Percentiles rank a stretch among this genome's conserved stretches.
phyloP scores from a whole-genome alignment of 1,140 invertebrate species.

The Drosophila bipectinata region DNA sequence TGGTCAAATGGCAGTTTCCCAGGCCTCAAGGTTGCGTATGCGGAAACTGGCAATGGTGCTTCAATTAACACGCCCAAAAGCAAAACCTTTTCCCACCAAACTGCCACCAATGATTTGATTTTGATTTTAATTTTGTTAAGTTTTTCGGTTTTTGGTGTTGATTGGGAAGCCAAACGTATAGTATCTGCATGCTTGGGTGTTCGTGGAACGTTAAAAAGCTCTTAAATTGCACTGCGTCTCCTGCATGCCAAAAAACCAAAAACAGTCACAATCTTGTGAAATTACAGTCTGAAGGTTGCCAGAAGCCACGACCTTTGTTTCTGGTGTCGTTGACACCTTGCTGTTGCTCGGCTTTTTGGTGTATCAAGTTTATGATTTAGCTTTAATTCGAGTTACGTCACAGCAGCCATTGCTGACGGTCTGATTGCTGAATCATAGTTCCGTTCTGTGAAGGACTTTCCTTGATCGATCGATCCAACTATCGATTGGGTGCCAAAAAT shows the following conservation, averaged over 20 bases:
- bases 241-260: conserved; percentile 62
- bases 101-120: conserved; percentile 57
- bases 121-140: conserved; percentile 34
- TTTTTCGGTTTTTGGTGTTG: conserved; percentile 28
- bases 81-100: conserved; percentile 61
- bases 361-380: conserved; percentile 45
- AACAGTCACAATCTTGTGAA: conserved; percentile 59
- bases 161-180: conserved; percentile 32
- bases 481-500: conserved; percentile 31
- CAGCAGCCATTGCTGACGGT: not conserved
- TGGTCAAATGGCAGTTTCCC: conserved; percentile 49
- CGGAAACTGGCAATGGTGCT: conserved; percentile 59
- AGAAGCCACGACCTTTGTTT: conserved; percentile 58
- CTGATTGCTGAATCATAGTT: conserved; percentile 63
- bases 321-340: conserved; percentile 64
- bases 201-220: conserved; percentile 30
- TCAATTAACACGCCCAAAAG: conserved; percentile 70
- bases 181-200: conserved; percentile 37
- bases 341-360: conserved; percentile 10
- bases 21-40: conserved; percentile 63
- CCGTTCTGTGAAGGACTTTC: conserved; percentile 63
- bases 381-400: conserved; percentile 60
- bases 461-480: conserved; percentile 48
- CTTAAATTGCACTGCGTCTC: conserved; percentile 54
- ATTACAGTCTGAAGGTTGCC: conserved; percentile 65